These are phyloP conservation scores for Polylopha cassiicola DNA, from an alignment of 2,888 invertebrate species.

Conservation along the genomic window DNA sequence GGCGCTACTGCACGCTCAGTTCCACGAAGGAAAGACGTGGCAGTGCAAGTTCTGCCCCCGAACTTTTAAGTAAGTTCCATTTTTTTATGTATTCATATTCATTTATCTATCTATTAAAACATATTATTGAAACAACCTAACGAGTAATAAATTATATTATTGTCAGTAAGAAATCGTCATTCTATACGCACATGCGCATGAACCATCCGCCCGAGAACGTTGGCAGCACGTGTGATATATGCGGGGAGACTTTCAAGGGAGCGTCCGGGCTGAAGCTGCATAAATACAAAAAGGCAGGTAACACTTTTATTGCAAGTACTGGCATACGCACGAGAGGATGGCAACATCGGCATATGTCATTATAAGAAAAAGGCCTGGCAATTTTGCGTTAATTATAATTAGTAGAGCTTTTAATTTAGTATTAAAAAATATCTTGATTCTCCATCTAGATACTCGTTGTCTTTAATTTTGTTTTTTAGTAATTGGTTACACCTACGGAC, in stretches of 20 bases:
- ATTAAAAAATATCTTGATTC: too few species aligned
- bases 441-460: too few species aligned
- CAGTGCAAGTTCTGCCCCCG: slow-evolving; percentile 13
- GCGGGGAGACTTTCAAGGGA: slow-evolving; percentile 16
- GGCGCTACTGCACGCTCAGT: slow-evolving; percentile 16
- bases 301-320: too few species aligned
- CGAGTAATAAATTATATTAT: too few species aligned
- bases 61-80: slow-evolving; percentile 12
- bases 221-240: slow-evolving; percentile 3
- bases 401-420: too few species aligned
- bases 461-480: too few species aligned
- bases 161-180: slow-evolving; percentile 17
- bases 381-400: too few species aligned
- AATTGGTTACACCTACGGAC: too few species aligned
- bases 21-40: slow-evolving; percentile 20
- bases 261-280: slow-evolving; percentile 14
- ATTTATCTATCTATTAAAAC: neutral
- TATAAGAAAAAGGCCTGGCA: too few species aligned
- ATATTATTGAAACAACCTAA: too few species aligned
- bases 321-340: neutral
- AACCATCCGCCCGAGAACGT: slow-evolving; percentile 10
- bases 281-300: slow-evolving; percentile 13
- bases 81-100: neutral
- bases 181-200: slow-evolving; percentile 19
- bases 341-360: too few species aligned